Conservation (phyloP, 2,113 vertebrate species). For the Myiozetetes cayanensis region DNA sequence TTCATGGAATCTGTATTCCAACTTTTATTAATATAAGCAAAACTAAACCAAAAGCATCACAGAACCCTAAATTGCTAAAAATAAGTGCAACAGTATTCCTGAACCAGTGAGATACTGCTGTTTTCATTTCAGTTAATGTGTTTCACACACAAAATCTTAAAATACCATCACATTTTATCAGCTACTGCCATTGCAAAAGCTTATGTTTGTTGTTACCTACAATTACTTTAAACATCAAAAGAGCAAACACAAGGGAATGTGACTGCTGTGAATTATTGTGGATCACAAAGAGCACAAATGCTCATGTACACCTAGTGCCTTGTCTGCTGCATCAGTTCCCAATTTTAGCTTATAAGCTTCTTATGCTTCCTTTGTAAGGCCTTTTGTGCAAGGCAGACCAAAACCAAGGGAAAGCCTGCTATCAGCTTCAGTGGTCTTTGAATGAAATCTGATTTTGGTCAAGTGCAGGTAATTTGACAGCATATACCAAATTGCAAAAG, state of each 20-base stretch:
- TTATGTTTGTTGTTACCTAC: background rate
- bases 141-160: background rate
- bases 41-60: background rate
- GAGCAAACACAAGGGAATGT: background rate
- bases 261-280: background rate
- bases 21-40: background rate
- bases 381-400: background rate
- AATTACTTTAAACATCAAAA: background rate
- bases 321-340: background rate
- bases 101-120: background rate
- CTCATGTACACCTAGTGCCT: background rate
- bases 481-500: background rate
- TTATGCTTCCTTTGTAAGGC: background rate
- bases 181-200: background rate
- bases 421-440: background rate
- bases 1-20: background rate
- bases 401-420: background rate
- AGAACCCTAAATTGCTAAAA: background rate
- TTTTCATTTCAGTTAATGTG: background rate
- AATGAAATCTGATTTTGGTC: background rate
- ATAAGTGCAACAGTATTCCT: background rate
- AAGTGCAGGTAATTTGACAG: background rate
- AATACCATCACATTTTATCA: background rate
- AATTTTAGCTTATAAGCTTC: background rate
- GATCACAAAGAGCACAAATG: background rate